Conservation (phyloP, 2,797 vertebrate genomes). For the Toxotes lorentzi region DNA sequence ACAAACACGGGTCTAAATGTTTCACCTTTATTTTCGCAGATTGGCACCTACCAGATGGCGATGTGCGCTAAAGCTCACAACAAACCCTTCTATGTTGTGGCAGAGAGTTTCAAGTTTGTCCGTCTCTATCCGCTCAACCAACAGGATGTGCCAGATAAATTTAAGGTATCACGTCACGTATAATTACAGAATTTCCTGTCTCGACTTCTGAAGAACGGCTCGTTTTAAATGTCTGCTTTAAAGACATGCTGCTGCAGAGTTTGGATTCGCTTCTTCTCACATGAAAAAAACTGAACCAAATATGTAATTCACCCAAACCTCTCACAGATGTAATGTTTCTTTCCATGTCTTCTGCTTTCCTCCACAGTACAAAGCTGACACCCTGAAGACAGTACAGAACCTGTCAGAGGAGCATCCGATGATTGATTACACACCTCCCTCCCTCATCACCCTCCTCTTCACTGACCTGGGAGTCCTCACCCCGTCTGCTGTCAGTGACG, state of each 20-base stretch:
- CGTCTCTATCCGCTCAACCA: slow-evolving; percentile 97
- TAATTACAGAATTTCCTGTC: background rate
- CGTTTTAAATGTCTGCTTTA: too few relatives aligned
- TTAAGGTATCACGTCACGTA: slow-evolving; percentile 83
- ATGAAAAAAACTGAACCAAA: too few relatives aligned
- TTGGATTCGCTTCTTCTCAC: background rate
- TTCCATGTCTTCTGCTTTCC: background rate
- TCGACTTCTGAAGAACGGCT: background rate
- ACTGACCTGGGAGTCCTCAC: slow-evolving; percentile 97
- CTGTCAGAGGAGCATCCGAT: slow-evolving; percentile 93
- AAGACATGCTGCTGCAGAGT: background rate
- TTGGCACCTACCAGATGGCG: slow-evolving; percentile 97
- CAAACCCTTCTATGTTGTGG: slow-evolving; percentile 98
- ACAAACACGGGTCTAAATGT: background rate
- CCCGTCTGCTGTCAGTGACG: slow-evolving; percentile 96
- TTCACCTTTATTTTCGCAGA: slow-evolving; percentile 81
- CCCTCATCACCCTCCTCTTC: slow-evolving; percentile 95
- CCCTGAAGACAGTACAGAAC: slow-evolving; percentile 86
- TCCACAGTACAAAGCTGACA: slow-evolving; percentile 95
- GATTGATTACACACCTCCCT: slow-evolving; percentile 96
- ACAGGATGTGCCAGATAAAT: slow-evolving; percentile 94
- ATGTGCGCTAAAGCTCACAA: slow-evolving; percentile 97
- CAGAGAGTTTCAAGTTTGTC: slow-evolving; percentile 98
- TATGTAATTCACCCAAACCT: too few relatives aligned
- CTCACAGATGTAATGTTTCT: background rate